These are phyloP conservation scores for Merops nubicus DNA, from an alignment of 2,113 vertebrate genomes.

Conservation along the genomic window DNA sequence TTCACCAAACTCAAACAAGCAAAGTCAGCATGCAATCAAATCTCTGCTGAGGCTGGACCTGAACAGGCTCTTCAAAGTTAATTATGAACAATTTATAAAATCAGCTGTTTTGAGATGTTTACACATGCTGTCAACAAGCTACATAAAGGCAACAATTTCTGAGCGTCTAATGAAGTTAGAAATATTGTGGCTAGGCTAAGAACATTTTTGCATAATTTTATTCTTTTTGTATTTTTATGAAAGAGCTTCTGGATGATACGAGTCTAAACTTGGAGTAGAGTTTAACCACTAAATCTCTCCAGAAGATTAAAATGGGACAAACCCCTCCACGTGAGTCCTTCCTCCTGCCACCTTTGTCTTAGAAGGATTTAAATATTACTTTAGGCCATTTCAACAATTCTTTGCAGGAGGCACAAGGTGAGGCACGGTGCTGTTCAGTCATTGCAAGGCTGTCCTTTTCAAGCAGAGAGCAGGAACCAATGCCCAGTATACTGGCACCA, in stretches of 20 bases:
- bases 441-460: neutral
- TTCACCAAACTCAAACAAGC: neutral
- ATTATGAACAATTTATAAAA: neutral
- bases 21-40: neutral
- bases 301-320: neutral
- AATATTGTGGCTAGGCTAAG: neutral
- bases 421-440: neutral
- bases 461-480: neutral
- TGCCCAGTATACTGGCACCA: neutral
- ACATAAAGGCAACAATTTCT: neutral
- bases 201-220: neutral
- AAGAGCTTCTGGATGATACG: neutral
- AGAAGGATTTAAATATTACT: neutral
- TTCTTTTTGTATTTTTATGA: neutral
- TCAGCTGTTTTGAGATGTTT: neutral
- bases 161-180: neutral
- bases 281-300: neutral
- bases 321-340: neutral
- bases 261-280: neutral
- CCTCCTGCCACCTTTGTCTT: neutral
- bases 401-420: neutral
- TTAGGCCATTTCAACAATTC: neutral
- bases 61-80: neutral
- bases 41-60: neutral
- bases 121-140: neutral